phyloP scores from a whole-genome alignment of 2,797 vertebrate species.

The Alfaro cultratus region DNA sequence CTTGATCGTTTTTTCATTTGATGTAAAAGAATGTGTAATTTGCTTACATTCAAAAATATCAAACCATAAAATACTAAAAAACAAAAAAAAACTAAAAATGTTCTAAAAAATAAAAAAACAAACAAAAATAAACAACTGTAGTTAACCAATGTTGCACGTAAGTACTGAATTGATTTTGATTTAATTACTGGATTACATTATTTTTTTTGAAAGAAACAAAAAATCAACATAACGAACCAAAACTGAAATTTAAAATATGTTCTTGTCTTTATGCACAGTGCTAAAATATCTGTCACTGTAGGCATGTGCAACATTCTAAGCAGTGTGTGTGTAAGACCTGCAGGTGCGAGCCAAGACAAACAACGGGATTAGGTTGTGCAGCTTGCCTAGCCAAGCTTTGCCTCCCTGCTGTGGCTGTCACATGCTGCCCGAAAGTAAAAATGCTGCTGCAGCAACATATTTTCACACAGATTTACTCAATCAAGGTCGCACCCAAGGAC shows the following conservation, averaged over 20 bases:
- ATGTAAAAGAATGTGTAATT: neutral
- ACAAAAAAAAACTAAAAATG: neutral
- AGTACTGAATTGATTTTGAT: neutral
- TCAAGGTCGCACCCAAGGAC: conserved; percentile 53
- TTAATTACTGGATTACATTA: neutral
- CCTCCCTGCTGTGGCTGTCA: conserved; percentile 54
- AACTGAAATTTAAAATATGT: conserved; percentile 4
- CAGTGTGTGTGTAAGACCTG: conserved; percentile 16
- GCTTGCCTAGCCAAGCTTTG: conserved; percentile 45
- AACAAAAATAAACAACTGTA: neutral
- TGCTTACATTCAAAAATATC: neutral
- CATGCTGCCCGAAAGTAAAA: conserved; percentile 51
- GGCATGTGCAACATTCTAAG: conserved; percentile 20
- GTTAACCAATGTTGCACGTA: neutral
- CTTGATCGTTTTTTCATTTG: neutral
- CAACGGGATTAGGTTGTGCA: conserved; percentile 75
- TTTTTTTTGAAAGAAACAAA: neutral
- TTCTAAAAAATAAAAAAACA: neutral
- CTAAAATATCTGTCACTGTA: conserved; percentile 18
- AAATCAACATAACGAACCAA: neutral
- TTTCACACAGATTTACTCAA: conserved; percentile 40
- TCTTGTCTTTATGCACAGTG: neutral
- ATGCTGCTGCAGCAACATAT: conserved; percentile 44
- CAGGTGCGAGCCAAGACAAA: conserved; percentile 61
- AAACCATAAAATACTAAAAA: neutral